A percentile compares a stretch with the other conserved stretches of the same genome.
These are phyloP conservation scores for Thereva nobilitata DNA, from an alignment of 2,888 invertebrate genomes.

Conservation along the genomic window DNA sequence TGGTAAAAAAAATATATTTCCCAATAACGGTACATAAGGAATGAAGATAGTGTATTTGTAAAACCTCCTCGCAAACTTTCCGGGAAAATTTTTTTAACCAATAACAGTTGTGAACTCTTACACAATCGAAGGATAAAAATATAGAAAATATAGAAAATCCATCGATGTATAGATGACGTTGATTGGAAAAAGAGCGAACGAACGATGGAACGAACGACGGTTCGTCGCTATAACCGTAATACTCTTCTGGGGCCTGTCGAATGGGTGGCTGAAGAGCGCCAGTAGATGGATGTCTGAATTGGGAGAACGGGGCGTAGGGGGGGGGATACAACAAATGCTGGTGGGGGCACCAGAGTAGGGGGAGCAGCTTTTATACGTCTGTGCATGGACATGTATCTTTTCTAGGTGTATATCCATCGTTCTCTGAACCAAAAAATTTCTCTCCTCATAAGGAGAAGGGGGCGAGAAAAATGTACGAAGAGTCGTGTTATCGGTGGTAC, in stretches of 20 bases:
- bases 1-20: background rate
- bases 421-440: background rate
- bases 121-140: slow-evolving; percentile 31
- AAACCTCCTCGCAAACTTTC: slow-evolving; percentile 17
- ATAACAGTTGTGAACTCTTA: slow-evolving; percentile 33
- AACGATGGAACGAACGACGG: slow-evolving; percentile 7
- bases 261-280: too few relatives aligned
- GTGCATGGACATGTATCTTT: slow-evolving; percentile 24
- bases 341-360: background rate
- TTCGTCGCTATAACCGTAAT: background rate
- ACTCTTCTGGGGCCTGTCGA: background rate
- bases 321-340: background rate
- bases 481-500: too few relatives aligned
- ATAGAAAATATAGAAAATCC: slow-evolving; percentile 39
- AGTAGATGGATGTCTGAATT: too few relatives aligned
- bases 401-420: slow-evolving; percentile 18
- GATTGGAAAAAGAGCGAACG: slow-evolving; percentile 41
- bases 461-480: too few relatives aligned
- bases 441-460: too few relatives aligned
- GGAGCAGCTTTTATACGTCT: background rate
- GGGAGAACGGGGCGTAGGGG: too few relatives aligned
- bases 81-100: slow-evolving; percentile 27
- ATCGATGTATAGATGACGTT: slow-evolving; percentile 43
- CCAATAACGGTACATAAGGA: slow-evolving; percentile 25
- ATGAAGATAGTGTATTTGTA: background rate